Evolutionary conservation across 1,140 invertebrate species (phyloP).

Genomic region (Caenorhabditis inopinata): DNA sequence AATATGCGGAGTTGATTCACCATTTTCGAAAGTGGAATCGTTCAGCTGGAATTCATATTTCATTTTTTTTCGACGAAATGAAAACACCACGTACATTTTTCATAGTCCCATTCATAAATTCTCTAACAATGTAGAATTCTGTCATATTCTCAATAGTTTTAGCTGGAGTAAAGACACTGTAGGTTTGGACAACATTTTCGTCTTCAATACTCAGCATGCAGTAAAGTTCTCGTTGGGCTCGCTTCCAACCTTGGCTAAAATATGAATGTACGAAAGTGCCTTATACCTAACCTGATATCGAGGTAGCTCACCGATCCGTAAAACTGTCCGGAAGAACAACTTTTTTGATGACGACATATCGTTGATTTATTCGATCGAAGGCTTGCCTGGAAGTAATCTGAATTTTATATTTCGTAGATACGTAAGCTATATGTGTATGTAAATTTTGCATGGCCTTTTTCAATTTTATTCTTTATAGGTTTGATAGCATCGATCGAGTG

Average conservation of each 20-base stretch:
- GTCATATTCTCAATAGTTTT: background rate
- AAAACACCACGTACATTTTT: background rate
- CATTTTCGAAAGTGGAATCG: background rate
- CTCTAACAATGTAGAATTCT: background rate
- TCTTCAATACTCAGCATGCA: background rate
- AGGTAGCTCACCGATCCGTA: background rate
- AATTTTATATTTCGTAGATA: too few species aligned
- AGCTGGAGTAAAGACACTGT: background rate
- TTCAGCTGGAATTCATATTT: background rate
- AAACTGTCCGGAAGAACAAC: background rate
- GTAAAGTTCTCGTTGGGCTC: background rate
- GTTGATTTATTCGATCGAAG: background rate
- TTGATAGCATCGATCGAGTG: too few species aligned
- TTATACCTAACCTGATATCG: background rate
- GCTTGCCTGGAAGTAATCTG: background rate
- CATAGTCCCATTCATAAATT: background rate
- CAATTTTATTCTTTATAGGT: too few species aligned
- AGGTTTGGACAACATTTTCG: background rate
- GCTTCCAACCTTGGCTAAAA: background rate
- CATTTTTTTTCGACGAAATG: too few species aligned
- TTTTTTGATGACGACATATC: conserved; percentile 1
- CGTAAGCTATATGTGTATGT: too few species aligned
- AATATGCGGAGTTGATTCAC: background rate
- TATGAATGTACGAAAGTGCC: background rate
- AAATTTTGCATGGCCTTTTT: too few species aligned